Evolutionary conservation across 2,113 vertebrate genomes (phyloP), one percentile per base, ranked within the genome.

Genomic region (Columbina picui): DNA sequence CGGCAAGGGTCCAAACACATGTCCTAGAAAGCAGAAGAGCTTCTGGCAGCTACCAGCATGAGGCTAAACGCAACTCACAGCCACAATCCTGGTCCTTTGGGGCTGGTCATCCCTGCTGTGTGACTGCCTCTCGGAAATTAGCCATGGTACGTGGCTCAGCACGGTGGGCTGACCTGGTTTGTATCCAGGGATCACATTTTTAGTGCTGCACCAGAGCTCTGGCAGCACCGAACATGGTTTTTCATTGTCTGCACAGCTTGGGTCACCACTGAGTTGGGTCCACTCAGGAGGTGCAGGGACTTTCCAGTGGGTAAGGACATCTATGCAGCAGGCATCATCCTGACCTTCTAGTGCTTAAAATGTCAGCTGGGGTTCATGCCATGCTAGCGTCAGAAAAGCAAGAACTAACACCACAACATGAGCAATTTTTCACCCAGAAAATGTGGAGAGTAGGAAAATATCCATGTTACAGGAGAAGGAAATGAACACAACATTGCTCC

Each of bases 81-180:
- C 20, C 68, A 50, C 83, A n/a, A 18, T 6, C 18, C 36, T 13
- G 30, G 79, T 84, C 47, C 38, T 77, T 86, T 41, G 0, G 1
- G n/a, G 23, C 11, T 0, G 0, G 32, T 38, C 64, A 50, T 69
- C 55, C 22, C 65, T 71, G 60, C n/a, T 34, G 70, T 0, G 1
- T 30, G 64, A 26, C 15, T 36, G 80, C 41, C 12, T 61, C 26
- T 47, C 81, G 49, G 55, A 79, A 57, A 47, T 23, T 27, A 53
- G 64, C 41, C 45, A 30, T 32, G 64, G 34, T 67, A 39, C 1
- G 2, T 11, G 41, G 60, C 79, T 86, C 71, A 65, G 80, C 53
- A 57, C 0, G 0, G 55, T 20, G 49, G 0, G 21, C 22, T 74
- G 23, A 12, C 30, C 36, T 15, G 47, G 30, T 15, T 75, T 68